Evolutionary conservation across 2,797 vertebrate species (phyloP).

Genomic region (Characodon lateralis): DNA sequence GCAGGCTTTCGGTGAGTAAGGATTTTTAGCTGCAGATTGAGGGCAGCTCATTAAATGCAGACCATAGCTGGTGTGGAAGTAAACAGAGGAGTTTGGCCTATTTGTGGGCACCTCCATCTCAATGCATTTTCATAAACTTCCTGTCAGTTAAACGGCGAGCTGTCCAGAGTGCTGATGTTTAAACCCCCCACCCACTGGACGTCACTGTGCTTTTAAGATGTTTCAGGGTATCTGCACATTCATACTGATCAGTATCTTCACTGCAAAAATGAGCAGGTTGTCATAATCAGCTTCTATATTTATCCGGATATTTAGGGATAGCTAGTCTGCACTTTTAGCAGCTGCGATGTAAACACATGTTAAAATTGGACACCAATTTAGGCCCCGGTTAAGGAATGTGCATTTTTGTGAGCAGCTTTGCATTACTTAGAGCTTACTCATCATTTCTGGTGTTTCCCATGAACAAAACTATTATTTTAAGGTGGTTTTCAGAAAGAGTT

Average conservation of each 20-base stretch:
- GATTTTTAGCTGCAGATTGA: neutral
- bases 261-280: neutral
- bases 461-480: neutral
- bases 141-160: constrained; percentile 34
- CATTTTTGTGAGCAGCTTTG: neutral
- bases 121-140: constrained; percentile 1
- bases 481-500: neutral
- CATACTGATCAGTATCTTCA: neutral
- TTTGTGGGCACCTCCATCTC: constrained; percentile 2
- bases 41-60: constrained; percentile 12
- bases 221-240: too few relatives aligned
- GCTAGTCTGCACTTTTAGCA: neutral
- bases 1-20: constrained; percentile 92
- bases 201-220: too few relatives aligned
- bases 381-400: neutral
- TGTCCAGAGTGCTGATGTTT: constrained; percentile 63
- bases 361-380: neutral
- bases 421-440: neutral
- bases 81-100: constrained; percentile 45
- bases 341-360: neutral
- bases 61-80: neutral
- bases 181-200: too few relatives aligned
- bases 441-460: neutral
- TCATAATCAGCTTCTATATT: neutral
- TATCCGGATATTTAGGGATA: neutral